phyloP scores from a whole-genome alignment of 2,113 vertebrate genomes.

The Trogon surrucura region DNA sequence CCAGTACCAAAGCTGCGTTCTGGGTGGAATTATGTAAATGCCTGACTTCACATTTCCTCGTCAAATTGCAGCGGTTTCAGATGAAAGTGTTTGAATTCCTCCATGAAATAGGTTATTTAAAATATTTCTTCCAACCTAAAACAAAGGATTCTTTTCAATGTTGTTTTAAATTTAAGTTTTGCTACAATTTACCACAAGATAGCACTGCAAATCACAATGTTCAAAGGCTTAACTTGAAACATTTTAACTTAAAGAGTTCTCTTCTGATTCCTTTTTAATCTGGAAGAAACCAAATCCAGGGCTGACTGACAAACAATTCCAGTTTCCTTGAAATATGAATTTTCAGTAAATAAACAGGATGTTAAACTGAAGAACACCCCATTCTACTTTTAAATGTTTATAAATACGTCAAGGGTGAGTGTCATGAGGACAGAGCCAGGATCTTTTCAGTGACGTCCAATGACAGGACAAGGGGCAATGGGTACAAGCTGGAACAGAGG shows the following conservation, averaged over 20 bases:
- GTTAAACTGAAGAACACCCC: neutral
- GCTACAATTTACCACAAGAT: neutral
- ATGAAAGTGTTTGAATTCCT: neutral
- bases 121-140: neutral
- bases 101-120: neutral
- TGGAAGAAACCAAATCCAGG: neutral
- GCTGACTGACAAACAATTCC: neutral
- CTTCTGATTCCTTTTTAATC: neutral
- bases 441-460: no score
- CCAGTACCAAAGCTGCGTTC: neutral
- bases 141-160: neutral
- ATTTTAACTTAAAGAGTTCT: neutral
- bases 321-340: neutral
- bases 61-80: neutral
- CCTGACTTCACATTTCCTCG: neutral
- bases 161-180: neutral
- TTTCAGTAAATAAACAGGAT: neutral
- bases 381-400: neutral
- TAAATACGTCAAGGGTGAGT: no score
- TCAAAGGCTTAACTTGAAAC: neutral
- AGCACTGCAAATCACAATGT: neutral
- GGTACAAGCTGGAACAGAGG: no score
- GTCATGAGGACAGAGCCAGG: no score
- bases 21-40: neutral
- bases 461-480: no score